Evolutionary conservation across 2,888 invertebrate genomes (phyloP).

Genomic region (Hanleya hanleyi): DNA sequence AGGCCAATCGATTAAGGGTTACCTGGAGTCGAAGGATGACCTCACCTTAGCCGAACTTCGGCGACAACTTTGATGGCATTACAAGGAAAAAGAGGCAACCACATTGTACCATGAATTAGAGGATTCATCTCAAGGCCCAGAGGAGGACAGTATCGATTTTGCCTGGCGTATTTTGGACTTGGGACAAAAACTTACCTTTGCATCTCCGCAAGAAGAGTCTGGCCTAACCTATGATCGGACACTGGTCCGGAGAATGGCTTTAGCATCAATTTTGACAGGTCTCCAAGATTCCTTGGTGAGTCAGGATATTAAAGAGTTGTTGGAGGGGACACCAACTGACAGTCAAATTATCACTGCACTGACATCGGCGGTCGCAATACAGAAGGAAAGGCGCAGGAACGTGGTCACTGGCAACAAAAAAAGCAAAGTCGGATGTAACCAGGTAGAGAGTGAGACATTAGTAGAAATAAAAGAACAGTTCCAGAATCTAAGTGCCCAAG

Average conservation of each 20-base stretch:
- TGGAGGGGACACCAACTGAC: slow-evolving; percentile 2
- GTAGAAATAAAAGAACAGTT: not conserved
- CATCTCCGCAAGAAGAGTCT: slow-evolving; percentile 6
- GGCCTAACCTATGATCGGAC: not conserved
- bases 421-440: not conserved
- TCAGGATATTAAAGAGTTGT: slow-evolving; percentile 11
- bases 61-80: slow-evolving; percentile 6
- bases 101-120: slow-evolving; percentile 20
- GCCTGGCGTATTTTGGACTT: slow-evolving; percentile 6
- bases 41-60: not conserved
- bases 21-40: not conserved
- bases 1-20: not conserved
- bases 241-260: not conserved
- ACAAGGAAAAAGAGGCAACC: slow-evolving; percentile 16
- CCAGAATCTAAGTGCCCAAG: not conserved
- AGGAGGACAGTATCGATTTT: slow-evolving; percentile 8
- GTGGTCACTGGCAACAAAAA: not conserved
- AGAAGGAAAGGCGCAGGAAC: slow-evolving; percentile 7
- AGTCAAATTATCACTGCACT: not conserved
- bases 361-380: slow-evolving; percentile 3
- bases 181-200: slow-evolving; percentile 14
- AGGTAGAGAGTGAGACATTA: not conserved
- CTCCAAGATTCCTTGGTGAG: not conserved
- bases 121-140: not conserved
- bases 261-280: slow-evolving; percentile 7